Evolutionary conservation across 1,140 invertebrate species (phyloP), one percentile per base, ranked within the genome.

Genomic region (Heterodera carotae): DNA sequence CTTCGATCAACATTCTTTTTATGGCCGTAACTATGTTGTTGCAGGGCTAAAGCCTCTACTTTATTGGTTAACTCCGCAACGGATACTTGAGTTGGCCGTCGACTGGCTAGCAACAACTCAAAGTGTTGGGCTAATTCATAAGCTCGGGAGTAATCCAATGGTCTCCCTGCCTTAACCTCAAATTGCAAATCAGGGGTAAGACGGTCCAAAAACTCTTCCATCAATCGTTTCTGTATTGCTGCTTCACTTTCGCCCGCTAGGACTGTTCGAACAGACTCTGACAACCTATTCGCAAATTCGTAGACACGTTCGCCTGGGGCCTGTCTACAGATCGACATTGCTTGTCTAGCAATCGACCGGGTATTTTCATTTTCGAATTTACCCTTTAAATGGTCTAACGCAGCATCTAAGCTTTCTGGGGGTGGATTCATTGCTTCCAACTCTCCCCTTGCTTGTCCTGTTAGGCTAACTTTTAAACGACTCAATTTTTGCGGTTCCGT

Each of bases 301-400:
- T 39, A 29, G 25, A 36, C n/a, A 8, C n/a, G 7, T 31, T 48
- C 25, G 2, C 67, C 67, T 0, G 67, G 67, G 0, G 67, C 67
- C 34, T 33, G 29, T 2, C 10, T 69, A 31, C 67, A 69, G 10
- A 39, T 69, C 0, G 67, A 69, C n/a, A 69, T 7, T 69, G 43
- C n/a, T 29, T 69, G 67, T 2, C 48, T 12, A 22, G 48, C 48
- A 22, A 53, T 53, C 22, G 48, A 53, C 22, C 22, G 15, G 0
- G 48, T 69, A 10, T 69, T 69, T 31, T 48, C 67, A 29, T 69
- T 69, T 12, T 69, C 67, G 6, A 39, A 69, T 69, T 69, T 69
- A 15, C 8, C 29, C 29, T 31, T 69, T 4, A 69, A 10, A 10
- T 31, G 10, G 7, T 36, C 29, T 7, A 69, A 6, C 8, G 67